Evolutionary conservation across 2,113 vertebrate genomes (phyloP).

Genomic region (Indri indri): DNA sequence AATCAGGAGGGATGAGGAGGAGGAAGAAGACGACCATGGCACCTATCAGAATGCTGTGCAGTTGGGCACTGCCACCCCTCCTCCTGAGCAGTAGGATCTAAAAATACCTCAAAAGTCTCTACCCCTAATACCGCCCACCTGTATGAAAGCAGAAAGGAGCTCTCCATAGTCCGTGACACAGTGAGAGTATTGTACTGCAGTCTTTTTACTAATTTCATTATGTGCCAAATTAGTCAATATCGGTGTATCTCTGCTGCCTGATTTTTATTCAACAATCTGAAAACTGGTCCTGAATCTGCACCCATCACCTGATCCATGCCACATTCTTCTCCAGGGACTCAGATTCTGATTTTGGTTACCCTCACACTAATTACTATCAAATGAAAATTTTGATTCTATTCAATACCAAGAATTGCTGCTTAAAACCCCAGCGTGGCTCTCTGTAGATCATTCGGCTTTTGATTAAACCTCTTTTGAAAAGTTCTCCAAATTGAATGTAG

Average conservation of each 20-base stretch:
- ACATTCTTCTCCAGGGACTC: neutral
- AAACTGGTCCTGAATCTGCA: neutral
- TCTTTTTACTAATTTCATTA: neutral
- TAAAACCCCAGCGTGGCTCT: neutral
- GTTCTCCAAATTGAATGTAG: neutral
- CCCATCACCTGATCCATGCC: neutral
- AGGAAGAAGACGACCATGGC: fast-evolving
- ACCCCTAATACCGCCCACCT: neutral
- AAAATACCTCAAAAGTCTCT: neutral
- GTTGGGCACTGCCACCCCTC: neutral
- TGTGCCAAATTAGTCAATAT: neutral
- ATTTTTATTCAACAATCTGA: neutral
- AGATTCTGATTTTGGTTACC: neutral
- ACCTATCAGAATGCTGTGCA: neutral
- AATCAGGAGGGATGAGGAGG: neutral
- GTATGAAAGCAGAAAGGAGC: neutral
- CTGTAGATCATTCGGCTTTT: neutral
- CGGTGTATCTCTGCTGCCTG: neutral
- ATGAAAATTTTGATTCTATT: neutral
- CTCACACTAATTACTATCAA: neutral
- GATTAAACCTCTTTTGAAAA: neutral
- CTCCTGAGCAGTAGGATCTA: neutral
- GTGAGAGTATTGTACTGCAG: fast-evolving
- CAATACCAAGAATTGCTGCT: neutral
- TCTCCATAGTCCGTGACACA: neutral